Percentiles rank a stretch among this genome's conserved stretches.
phyloP scores from a whole-genome alignment of 2,888 invertebrate species.

The Sinodicranocentrus sp. region DNA sequence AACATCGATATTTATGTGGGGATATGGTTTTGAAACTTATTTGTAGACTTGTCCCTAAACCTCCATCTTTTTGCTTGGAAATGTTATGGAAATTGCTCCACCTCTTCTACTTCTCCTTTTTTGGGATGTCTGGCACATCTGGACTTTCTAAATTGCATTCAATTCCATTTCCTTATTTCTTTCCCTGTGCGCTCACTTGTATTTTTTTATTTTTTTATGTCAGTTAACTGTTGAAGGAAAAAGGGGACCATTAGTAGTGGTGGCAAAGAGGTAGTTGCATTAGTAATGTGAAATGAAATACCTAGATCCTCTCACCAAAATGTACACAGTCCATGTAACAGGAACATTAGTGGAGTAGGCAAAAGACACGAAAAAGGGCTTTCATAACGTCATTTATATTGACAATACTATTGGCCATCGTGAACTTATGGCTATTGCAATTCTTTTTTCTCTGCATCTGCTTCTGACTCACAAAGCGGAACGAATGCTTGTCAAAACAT shows the following conservation, averaged over 20 bases:
- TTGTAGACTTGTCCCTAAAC: neutral
- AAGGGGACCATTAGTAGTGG: neutral
- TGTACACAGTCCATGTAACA: neutral
- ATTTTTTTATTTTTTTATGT: conserved; percentile 4
- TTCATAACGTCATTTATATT: neutral
- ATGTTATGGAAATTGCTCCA: conserved; percentile 14
- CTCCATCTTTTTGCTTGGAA: neutral
- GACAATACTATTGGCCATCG: conserved; percentile 15
- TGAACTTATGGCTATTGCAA: neutral
- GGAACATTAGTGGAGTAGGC: neutral
- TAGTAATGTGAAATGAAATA: conserved; percentile 27
- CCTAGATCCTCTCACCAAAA: conserved; percentile 20
- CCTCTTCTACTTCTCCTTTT: too few species aligned
- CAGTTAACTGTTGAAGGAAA: conserved; percentile 5
- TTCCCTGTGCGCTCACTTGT: conserved; percentile 4
- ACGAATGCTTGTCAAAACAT: too few species aligned
- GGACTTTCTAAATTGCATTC: conserved; percentile 50
- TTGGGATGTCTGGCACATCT: conserved; percentile 44
- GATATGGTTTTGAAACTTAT: conserved; percentile 27
- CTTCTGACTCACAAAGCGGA: too few species aligned
- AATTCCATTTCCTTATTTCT: conserved; percentile 52
- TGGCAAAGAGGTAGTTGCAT: conserved; percentile 4
- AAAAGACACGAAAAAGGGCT: neutral
- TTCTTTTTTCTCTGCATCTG: conserved; percentile 5
- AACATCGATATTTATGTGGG: conserved; percentile 11